phyloP scores from a whole-genome alignment of 2,113 vertebrate species.

The Barnardius zonarius region DNA sequence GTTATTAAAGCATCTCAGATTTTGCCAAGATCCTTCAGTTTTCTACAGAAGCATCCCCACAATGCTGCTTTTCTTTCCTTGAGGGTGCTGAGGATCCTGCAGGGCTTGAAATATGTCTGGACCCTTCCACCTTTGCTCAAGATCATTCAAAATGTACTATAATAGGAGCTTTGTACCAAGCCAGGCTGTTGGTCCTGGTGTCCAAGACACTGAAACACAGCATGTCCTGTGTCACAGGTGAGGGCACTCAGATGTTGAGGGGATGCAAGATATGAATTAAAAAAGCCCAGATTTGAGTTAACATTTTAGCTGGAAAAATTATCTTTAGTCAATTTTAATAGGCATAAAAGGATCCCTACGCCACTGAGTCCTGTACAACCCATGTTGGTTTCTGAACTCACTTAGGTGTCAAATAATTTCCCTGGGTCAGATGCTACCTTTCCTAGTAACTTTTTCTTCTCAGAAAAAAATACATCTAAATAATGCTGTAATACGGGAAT shows the following conservation, averaged over 20 bases:
- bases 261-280: background rate
- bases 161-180: background rate
- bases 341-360: background rate
- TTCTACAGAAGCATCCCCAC: background rate
- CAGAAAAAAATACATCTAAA: background rate
- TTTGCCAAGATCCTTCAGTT: constrained; percentile 39
- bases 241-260: background rate
- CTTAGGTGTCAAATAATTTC: background rate
- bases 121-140: background rate
- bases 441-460: background rate
- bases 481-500: accelerated
- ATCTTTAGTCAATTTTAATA: background rate
- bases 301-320: background rate
- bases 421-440: background rate
- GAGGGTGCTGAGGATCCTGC: background rate
- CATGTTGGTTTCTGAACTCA: background rate
- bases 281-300: background rate
- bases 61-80: background rate
- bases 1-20: constrained; percentile 19
- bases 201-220: background rate
- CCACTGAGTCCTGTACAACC: too few relatives aligned
- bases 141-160: background rate
- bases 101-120: background rate
- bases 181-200: background rate
- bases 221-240: background rate